Evolutionary conservation across 2,797 vertebrate genomes (phyloP).

Genomic region (Staurois parvus): DNA sequence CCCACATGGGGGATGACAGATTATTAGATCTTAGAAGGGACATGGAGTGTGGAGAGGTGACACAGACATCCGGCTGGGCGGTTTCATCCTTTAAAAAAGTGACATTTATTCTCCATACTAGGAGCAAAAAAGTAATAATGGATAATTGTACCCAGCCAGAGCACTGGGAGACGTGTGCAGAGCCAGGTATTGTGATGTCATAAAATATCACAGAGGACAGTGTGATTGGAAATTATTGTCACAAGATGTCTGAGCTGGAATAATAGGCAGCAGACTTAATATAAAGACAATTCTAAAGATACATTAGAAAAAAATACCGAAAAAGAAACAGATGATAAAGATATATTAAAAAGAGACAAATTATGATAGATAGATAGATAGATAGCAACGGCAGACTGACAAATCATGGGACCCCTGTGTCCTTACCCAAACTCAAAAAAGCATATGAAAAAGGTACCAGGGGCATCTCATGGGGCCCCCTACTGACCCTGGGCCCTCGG

Average conservation of each 20-base stretch:
- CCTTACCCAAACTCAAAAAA: too few relatives aligned
- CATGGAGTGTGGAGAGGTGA: background rate
- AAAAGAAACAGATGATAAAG: too few relatives aligned
- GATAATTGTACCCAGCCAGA: background rate
- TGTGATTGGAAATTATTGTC: background rate
- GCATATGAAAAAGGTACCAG: too few relatives aligned
- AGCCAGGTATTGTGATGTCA: constrained; percentile 23
- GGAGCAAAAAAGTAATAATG: constrained; percentile 26
- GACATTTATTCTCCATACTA: constrained; percentile 30
- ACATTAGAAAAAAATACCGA: too few relatives aligned
- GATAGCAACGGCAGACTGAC: too few relatives aligned
- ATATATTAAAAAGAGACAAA: too few relatives aligned
- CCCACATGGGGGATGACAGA: too few relatives aligned
- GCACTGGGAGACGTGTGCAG: background rate
- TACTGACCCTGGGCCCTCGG: too few relatives aligned
- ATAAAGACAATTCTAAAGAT: too few relatives aligned
- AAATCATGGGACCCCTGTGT: too few relatives aligned
- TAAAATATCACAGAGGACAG: background rate
- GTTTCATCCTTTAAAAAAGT: constrained; percentile 32
- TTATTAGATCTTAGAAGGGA: constrained; percentile 43
- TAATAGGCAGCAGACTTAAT: background rate
- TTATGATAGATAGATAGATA: too few relatives aligned
- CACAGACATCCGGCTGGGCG: background rate
- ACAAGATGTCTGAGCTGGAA: background rate
- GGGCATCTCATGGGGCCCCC: too few relatives aligned